Evolutionary conservation across 1,140 invertebrate species (phyloP).

Genomic region (Aphelenchoides fujianensis): DNA sequence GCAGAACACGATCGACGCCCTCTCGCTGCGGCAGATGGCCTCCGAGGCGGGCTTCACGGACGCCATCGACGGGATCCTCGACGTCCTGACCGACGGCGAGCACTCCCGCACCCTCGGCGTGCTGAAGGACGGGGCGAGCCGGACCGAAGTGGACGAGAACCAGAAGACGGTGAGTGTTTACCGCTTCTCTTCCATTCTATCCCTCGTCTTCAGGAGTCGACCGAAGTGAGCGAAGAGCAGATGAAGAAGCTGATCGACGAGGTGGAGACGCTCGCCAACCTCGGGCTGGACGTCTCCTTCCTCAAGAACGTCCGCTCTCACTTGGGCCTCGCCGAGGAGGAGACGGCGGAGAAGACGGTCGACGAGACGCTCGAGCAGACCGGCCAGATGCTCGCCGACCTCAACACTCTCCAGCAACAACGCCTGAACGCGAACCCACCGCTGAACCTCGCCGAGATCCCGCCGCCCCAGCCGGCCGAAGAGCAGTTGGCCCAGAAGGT

Average conservation of each 20-base stretch:
- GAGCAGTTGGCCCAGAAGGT: slow-evolving; percentile 23
- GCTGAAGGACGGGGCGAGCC: slow-evolving; percentile 19
- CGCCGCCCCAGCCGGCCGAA: slow-evolving; percentile 26
- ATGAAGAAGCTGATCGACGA: slow-evolving; percentile 70
- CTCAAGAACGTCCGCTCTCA: slow-evolving; percentile 68
- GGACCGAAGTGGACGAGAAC: slow-evolving; percentile 13
- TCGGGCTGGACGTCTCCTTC: slow-evolving; percentile 81
- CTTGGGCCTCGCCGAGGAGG: slow-evolving; percentile 3
- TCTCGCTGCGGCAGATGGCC: slow-evolving; percentile 62
- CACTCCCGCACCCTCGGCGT: slow-evolving; percentile 72
- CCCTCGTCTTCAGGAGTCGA: slow-evolving; percentile 29
- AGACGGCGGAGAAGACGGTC: background rate
- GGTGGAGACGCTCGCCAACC: slow-evolving; percentile 68
- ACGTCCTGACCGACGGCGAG: slow-evolving; percentile 78
- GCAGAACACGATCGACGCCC: slow-evolving; percentile 79
- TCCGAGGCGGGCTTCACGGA: slow-evolving; percentile 28
- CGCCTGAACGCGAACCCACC: slow-evolving; percentile 15
- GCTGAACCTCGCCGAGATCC: slow-evolving; percentile 10
- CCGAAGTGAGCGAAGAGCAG: background rate
- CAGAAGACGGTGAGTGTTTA: background rate
- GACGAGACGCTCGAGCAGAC: background rate
- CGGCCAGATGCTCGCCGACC: slow-evolving; percentile 27
- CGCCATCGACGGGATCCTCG: slow-evolving; percentile 75
- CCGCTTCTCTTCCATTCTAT: too few species aligned
- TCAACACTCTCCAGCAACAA: slow-evolving; percentile 29